Base-by-base conservation (phyloP, 2,888 invertebrate species). In the Agrotis puta region DNA sequence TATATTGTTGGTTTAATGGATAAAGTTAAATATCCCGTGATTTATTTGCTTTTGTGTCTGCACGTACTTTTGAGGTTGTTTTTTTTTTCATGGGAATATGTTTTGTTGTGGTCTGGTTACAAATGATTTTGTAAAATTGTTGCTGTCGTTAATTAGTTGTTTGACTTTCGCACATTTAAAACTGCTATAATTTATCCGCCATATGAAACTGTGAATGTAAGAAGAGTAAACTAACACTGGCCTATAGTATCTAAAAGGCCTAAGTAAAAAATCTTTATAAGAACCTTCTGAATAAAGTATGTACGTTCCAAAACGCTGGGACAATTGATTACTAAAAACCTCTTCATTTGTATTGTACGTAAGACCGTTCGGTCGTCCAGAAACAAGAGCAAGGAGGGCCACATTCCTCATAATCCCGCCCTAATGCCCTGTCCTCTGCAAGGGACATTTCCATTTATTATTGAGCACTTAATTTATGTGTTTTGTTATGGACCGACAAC, bases 391-490 rank as follows among this genome's bases (percentile, higher is more conserved):
- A 90, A 69, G 81, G 89, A 93, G 92, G 92, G 91, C 91, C 91
- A 88, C 90, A 90, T 92, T 92, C 91, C 93, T 95, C 95, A 95
- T 96, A 96, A 95, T 95, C 95, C 95, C 93, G 94, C 94, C 94
- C 93, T 95, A 96, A 95, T 95, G 95, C 95, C 94, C 95, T 94
- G 95, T 95, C 95, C 95, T 94, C 96, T 96, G 96, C 94, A 93
- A 93, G 92, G 95, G 96, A 96, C 96, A 96, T 95, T 95, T 95
- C 96, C 96, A 96, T 96, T 96, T 96, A 96, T 96, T 96, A 96
- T 96, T 96, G 96, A 95, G 96, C 95, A 95, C 96, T 96, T 96
- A 96, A 96, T 96, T 96, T 96, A 96, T 96, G 96, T 96, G 96
- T 96, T 95, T 96, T 95, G 95, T 95, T 95, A 95, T 96, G 95